phyloP scores from a whole-genome alignment of 2,113 vertebrate species.

The Camelus dromedarius region DNA sequence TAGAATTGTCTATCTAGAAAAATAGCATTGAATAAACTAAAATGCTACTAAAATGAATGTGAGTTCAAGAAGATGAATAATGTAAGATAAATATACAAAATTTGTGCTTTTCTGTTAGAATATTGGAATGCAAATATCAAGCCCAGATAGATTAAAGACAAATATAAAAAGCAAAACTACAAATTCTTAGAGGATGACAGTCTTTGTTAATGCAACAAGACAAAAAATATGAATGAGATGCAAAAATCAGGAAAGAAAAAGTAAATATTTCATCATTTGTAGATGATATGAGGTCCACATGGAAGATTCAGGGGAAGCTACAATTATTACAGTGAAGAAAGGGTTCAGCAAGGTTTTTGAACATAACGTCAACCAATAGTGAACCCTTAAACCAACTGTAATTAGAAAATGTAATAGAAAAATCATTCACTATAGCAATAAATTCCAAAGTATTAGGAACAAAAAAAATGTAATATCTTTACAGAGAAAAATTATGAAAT shows the following conservation, averaged over 20 bases:
- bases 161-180: background rate
- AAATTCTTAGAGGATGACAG: background rate
- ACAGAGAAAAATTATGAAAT: slow-evolving; percentile 11
- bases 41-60: background rate
- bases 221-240: background rate
- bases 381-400: background rate
- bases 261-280: background rate
- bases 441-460: background rate
- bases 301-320: slow-evolving; percentile 15
- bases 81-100: background rate
- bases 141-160: background rate
- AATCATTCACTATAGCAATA: background rate
- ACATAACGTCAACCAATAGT: background rate
- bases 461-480: background rate
- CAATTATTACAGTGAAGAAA: background rate
- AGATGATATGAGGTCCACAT: background rate
- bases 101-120: background rate
- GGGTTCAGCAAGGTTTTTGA: background rate
- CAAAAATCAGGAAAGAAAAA: background rate
- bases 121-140: background rate
- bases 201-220: background rate
- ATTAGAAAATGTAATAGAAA: background rate
- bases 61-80: background rate
- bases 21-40: background rate
- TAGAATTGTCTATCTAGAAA: background rate